Conservation (phyloP, 1,140 invertebrate genomes). For the Cepaea nemoralis region DNA sequence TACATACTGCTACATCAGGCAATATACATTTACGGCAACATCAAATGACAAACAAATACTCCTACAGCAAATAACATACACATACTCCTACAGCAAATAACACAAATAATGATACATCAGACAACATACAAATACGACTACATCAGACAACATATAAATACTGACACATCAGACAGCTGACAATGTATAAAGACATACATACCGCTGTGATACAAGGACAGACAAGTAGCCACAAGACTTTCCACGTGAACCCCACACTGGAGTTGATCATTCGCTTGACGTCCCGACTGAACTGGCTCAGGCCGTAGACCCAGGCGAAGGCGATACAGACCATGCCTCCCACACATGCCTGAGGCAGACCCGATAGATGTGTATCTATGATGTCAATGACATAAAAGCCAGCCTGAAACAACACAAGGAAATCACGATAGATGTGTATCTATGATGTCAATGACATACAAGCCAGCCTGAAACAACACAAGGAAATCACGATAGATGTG, state of each 20-base stretch:
- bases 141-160: no score
- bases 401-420: slow-evolving; percentile 74
- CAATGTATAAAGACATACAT: no score
- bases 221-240: slow-evolving; percentile 83
- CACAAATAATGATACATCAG: no score
- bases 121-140: no score
- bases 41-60: no score
- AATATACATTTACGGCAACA: no score
- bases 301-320: slow-evolving; percentile 83
- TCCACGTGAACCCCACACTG: slow-evolving; percentile 75
- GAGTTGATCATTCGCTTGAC: slow-evolving; percentile 67
- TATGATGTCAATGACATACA: slow-evolving; percentile 87
- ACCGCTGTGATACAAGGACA: slow-evolving; percentile 83
- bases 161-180: no score
- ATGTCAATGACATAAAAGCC: slow-evolving; percentile 87
- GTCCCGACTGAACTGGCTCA: slow-evolving; percentile 61
- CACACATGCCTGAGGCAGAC: slow-evolving; percentile 86
- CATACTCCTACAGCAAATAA: no score
- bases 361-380: slow-evolving; percentile 88
- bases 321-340: slow-evolving; percentile 79
- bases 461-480: slow-evolving; percentile 75
- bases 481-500: slow-evolving; percentile 88
- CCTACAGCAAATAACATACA: no score
- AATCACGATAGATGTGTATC: slow-evolving; percentile 89
- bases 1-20: no score